Evolutionary conservation across 2,797 vertebrate genomes (phyloP).

Genomic region (Labeo calbasu): DNA sequence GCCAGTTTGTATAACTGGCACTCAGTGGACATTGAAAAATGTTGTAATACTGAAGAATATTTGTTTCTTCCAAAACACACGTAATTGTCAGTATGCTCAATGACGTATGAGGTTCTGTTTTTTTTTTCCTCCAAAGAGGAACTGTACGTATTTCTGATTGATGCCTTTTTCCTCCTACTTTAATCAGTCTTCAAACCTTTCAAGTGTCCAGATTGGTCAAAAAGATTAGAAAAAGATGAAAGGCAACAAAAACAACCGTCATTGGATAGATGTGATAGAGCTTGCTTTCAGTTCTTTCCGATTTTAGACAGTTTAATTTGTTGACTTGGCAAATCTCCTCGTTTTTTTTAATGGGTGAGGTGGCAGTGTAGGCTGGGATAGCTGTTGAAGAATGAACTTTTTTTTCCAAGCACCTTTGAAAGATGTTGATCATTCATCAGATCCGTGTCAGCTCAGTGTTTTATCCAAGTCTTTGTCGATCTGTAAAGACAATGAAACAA

Average conservation of each 20-base stretch:
- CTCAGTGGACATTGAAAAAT: constrained; percentile 61
- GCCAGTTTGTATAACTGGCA: constrained; percentile 69
- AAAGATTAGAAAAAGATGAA: constrained; percentile 80
- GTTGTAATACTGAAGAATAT: constrained; percentile 52
- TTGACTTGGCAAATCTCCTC: neutral
- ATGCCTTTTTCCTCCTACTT: constrained; percentile 37
- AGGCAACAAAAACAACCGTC: constrained; percentile 75
- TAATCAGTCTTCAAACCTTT: constrained; percentile 58
- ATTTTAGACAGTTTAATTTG: neutral
- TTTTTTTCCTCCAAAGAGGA: constrained; percentile 65
- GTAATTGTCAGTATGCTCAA: constrained; percentile 54
- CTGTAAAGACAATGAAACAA: constrained; percentile 60
- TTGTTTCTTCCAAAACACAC: constrained; percentile 27
- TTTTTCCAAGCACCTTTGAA: neutral
- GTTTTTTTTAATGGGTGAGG: neutral
- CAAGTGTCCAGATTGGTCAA: constrained; percentile 78
- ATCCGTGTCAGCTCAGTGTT: constrained; percentile 14
- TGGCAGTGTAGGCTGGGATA: neutral
- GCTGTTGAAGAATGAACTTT: neutral
- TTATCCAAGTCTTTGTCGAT: constrained; percentile 46
- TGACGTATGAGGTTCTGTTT: constrained; percentile 71
- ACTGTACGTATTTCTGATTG: constrained; percentile 72
- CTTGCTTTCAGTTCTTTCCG: neutral
- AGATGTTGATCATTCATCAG: neutral
- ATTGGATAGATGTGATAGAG: constrained; percentile 68